Evolutionary conservation across 2,113 vertebrate species (phyloP), one percentile per base, ranked within the genome.

Genomic region (Hyperopisus bebe): DNA sequence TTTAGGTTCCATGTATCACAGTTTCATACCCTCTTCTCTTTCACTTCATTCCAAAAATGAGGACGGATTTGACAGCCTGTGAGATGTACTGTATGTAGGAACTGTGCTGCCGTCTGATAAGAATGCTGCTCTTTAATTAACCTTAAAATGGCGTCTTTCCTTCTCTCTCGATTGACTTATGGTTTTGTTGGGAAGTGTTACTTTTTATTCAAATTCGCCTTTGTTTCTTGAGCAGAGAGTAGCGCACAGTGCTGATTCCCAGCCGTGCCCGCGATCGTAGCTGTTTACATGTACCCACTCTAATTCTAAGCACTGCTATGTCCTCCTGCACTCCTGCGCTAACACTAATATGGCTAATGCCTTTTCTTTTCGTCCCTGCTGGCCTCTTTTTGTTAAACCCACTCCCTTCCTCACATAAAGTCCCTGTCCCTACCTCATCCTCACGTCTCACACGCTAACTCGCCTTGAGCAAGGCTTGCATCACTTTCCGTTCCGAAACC

Each of bases 361-460:
- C 70, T 77, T 77, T 77, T 77, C 11, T 39, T 35, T 31, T 77
- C 5, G 1, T 77, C 70, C 31, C 70, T 35, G 31, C 15, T 39
- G 70, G 70, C 62, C 62, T 27, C 62, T 66, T 77, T 80, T 80
- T 80, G 74, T 80, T 80, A 80, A 80, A 80, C 35, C 74, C 74
- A 39, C 74, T 42, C 74, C 74, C 31, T 27, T 39, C 31, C 31
- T 39, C 70, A 77, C n/a, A 35, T 74, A 13, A 74, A 74, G 66
- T 31, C 31, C 70, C 70, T 31, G 31, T 74, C n/a, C 70, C 27
- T 4, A 5, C 13, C 3, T 13, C 35, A 42, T 39, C 74, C 74
- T 80, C 35, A 8, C 35, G 5, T 3, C 35, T 6, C 74, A 7
- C 17, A 19, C 35, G 13, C 74, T 19, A 42, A 39, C 35, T 80